Conservation (phyloP, 2,797 vertebrate species). For the Esox lucius region DNA sequence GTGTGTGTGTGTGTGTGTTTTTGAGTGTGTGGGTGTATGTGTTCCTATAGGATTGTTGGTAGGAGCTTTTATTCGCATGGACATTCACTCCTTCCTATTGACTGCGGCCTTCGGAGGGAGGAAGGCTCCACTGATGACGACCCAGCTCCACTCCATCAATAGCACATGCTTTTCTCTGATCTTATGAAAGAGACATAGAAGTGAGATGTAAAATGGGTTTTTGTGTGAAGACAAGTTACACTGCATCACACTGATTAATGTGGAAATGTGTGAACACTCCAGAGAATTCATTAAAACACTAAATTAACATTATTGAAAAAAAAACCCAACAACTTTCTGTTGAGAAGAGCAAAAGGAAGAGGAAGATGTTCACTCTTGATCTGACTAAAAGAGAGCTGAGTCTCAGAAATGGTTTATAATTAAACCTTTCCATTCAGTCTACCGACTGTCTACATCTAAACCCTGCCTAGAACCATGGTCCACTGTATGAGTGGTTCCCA, state of each 20-base stretch:
- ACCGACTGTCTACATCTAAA: neutral
- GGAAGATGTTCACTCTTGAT: neutral
- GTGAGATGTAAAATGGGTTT: conserved; percentile 18
- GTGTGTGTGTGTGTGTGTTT: conserved; percentile 17
- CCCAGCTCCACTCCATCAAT: conserved; percentile 38
- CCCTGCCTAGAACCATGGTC: neutral
- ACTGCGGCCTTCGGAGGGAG: conserved; percentile 47
- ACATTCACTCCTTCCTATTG: conserved; percentile 42
- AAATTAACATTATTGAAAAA: neutral
- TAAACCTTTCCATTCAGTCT: neutral
- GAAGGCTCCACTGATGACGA: conserved; percentile 52
- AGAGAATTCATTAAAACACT: neutral
- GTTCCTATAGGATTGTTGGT: neutral
- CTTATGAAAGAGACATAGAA: conserved; percentile 22
- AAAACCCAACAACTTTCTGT: neutral
- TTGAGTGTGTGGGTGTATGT: neutral
- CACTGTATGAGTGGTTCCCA: neutral
- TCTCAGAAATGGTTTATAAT: neutral
- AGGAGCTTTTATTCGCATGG: neutral
- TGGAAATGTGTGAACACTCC: neutral
- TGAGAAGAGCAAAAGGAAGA: neutral
- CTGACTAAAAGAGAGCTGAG: neutral
- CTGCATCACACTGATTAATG: neutral
- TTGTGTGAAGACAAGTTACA: neutral
- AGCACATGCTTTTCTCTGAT: conserved; percentile 58